phyloP scores from a whole-genome alignment of 1,140 invertebrate genomes.

The Bathynomus jamesi region DNA sequence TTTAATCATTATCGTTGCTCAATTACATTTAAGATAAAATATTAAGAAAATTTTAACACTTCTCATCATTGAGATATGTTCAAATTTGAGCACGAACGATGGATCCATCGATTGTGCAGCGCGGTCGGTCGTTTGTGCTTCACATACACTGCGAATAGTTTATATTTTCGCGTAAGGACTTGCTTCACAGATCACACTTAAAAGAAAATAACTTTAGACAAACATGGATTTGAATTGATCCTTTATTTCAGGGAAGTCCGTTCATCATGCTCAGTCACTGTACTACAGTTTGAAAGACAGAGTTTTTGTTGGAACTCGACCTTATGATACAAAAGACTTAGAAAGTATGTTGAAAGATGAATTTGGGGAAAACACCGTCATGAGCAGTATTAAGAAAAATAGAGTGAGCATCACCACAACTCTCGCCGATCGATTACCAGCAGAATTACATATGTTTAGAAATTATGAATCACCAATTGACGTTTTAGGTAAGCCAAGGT shows the following conservation, averaged over 20 bases:
- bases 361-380: slow-evolving; percentile 71
- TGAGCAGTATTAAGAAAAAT: slow-evolving; percentile 72
- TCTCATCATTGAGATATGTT: too few relatives aligned
- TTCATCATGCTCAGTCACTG: slow-evolving; percentile 57
- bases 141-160: too few relatives aligned
- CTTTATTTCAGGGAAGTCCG: slow-evolving; percentile 44
- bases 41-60: too few relatives aligned
- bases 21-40: too few relatives aligned
- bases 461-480: slow-evolving; percentile 73
- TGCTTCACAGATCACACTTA: too few relatives aligned
- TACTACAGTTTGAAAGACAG: slow-evolving; percentile 90
- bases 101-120: too few relatives aligned
- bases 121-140: too few relatives aligned
- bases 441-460: slow-evolving; percentile 86
- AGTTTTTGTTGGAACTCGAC: slow-evolving; percentile 77
- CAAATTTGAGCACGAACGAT: too few relatives aligned
- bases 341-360: slow-evolving; percentile 83
- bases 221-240: too few relatives aligned
- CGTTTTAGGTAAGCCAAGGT: slow-evolving; percentile 48
- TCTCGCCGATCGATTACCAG: slow-evolving; percentile 80
- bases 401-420: slow-evolving; percentile 84
- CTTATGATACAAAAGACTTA: slow-evolving; percentile 74
- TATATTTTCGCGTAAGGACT: too few relatives aligned
- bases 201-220: too few relatives aligned
- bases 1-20: too few relatives aligned